Evolutionary conservation across 1,140 invertebrate genomes (phyloP).

Genomic region (Sesamia nonagrioides): DNA sequence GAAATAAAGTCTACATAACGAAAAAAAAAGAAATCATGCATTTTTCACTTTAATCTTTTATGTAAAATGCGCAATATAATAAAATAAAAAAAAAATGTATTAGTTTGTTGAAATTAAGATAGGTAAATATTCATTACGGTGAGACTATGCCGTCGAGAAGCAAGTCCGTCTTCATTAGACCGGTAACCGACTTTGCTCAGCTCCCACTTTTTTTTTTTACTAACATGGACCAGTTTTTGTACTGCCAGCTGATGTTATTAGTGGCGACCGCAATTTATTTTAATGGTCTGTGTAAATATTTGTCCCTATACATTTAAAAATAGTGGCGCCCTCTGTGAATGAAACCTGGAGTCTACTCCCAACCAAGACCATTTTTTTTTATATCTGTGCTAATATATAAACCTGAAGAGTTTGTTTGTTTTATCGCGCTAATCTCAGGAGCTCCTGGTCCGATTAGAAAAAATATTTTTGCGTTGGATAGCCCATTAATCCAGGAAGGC

Average conservation of each 20-base stretch:
- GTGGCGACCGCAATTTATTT: constrained; percentile 59
- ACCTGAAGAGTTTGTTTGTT: too few species aligned
- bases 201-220: constrained; percentile 44
- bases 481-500: too few species aligned
- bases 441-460: too few species aligned
- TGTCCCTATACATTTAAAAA: constrained; percentile 47
- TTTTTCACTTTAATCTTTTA: too few species aligned
- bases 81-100: neutral
- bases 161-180: constrained; percentile 37
- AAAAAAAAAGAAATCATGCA: neutral
- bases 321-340: constrained; percentile 22
- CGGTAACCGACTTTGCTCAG: constrained; percentile 36
- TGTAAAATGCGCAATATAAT: too few species aligned
- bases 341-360: too few species aligned
- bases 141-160: neutral
- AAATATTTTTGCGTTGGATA: too few species aligned
- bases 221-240: constrained; percentile 58
- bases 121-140: constrained; percentile 24
- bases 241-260: constrained; percentile 61
- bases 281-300: constrained; percentile 56
- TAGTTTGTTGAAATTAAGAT: constrained; percentile 16
- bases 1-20: neutral
- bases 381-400: too few species aligned
- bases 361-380: too few species aligned
- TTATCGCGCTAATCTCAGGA: too few species aligned